Evolutionary conservation across 2,888 invertebrate species (phyloP), one percentile per base, ranked within the genome.

Genomic region (Yponomeuta sedellus): DNA sequence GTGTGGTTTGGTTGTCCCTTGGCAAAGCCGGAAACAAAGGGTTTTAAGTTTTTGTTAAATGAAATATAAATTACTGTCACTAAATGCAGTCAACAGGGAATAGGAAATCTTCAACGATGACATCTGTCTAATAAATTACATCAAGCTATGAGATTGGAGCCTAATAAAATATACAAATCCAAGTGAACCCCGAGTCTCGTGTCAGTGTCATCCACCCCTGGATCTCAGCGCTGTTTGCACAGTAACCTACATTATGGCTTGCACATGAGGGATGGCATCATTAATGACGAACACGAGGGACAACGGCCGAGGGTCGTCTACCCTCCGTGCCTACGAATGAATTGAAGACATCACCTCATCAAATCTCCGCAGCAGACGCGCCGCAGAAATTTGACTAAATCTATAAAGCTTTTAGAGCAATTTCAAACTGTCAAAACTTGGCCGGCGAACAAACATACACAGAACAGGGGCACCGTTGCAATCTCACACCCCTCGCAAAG

Each of bases 311-410:
- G 86, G 81, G 81, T 73, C 72, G 73, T 74, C 73, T 74, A 80
- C 87, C 85, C 89, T 89, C 71, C 88, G 88, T 90, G 88, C 81
- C 88, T 85, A 69, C 80, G 88, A 88, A 89, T 88, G 84, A 82
- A 83, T 85, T 87, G 81, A 82, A 73, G 68, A 67, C 70, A 74
- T 70, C 75, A 72, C 73, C 76, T 70, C 78, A 77, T 80, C 75
- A 69, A 74, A 75, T 34, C 28, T 19, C 11, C 64, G 63, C 10
- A 20, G 64, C 28, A 67, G 61, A 62, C 63, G 63, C 63, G 63
- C 22, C 70, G 67, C 67, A 69, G 67, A 71, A 74, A 73, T 74
- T 75, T 74, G 69, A 71, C 76, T 78, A 79, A 78, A 80, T 77
- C 77, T 77, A 78, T 77, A 78, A 80, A 77, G 78, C 78, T 78